Base-by-base conservation (phyloP, 2,797 vertebrate genomes). In the Tauraco hartlaubi region DNA sequence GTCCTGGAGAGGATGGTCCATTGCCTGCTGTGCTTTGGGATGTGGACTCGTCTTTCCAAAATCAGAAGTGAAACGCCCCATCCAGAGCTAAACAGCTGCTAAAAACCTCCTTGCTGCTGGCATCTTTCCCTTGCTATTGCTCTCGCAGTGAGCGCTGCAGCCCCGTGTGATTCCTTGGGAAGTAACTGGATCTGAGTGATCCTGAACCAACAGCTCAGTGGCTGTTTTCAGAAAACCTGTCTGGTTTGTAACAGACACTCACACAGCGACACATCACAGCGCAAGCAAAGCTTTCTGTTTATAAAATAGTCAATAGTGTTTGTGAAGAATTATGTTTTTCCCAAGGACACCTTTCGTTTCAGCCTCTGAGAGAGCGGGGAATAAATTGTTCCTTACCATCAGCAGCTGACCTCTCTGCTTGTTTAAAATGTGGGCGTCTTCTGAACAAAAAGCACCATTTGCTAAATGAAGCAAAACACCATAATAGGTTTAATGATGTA, bases 401-500 rank as follows among this genome's bases (percentile, higher is more conserved):
- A 85, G 88, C 84, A 88, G 94, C 90, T 94, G 90, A 91, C 96
- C 92, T 94, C 95, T 96, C 94, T 71, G 87, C 96, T 94, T 96
- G 92, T 94, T 98, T 96, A 95, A 95, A 97, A 97, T 94, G 93
- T 98, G 96, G 96, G 95, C 85, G 74, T 97, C 94, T 96, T 98
- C 84, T 55, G 44, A 97, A 93, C 78, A 96, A 92, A 96, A 69
- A 94, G 8, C 85, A 96, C 87, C 91, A 97, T 97, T 98, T 98
- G 98, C 96, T 98, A 98, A 98, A 98, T 98, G 98, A 98, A 98
- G 97, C 97, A 97, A 98, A 98, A 96, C 95, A 97, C 92, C 86
- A 84, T 98, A 98, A 98, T 97, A 95, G 94, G 87, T 96, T 98
- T 98, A 98, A 98, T 98, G 97, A 98, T 98, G 97, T 97, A 97